Evolutionary conservation across 2,888 invertebrate genomes (phyloP), one percentile per base, ranked within the genome.

Genomic region (Trachelus stipa): DNA sequence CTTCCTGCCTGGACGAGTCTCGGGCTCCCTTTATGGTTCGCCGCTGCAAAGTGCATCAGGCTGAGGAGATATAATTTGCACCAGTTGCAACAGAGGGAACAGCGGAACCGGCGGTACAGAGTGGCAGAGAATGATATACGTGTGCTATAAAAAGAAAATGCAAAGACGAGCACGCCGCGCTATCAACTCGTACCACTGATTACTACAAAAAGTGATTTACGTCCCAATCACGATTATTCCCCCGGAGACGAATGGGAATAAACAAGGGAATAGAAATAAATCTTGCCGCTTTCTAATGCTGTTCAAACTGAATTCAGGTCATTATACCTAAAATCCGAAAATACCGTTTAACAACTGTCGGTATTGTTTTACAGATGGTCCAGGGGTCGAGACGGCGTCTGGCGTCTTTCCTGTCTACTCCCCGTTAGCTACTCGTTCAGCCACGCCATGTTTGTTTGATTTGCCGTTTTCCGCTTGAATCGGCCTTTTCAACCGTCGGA

Each of bases 381-480:
- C 56, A 56, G 56, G 9, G 9, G 23, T 23, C 56, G 56, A 56
- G 56, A 56, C 56, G 56, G 23, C 56, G 56, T 9, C 56, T 56
- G 56, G 56, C 56, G 56, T 56, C 56, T 56, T 56, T 56, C 23
- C 56, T 56, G 56, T 56, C 56, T 23, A 56, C 23, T 56, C 23
- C 23, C 23, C 4, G 56, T 56, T 56, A 56, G 56, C 56, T 56
- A 56, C 56, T 56, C 56, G 56, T 9, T 56, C 56, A 56, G 56
- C 23, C 56, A 56, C 56, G 56, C 23, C 56, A 23, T 56, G 56
- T 56, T 56, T 79, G 81, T 84, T 85, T 84, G 84, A 84, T 81
- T 83, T 83, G 79, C 80, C 78, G 78, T 83, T 82, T 83, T 80
- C 83, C 80, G 76, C 79, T 40, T 40, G 79, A 84, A 76, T 80